Percentiles rank a stretch among this genome's conserved stretches.
These are phyloP conservation scores for Lerista edwardsae DNA, from an alignment of 2,797 vertebrate species.

Conservation along the genomic window DNA sequence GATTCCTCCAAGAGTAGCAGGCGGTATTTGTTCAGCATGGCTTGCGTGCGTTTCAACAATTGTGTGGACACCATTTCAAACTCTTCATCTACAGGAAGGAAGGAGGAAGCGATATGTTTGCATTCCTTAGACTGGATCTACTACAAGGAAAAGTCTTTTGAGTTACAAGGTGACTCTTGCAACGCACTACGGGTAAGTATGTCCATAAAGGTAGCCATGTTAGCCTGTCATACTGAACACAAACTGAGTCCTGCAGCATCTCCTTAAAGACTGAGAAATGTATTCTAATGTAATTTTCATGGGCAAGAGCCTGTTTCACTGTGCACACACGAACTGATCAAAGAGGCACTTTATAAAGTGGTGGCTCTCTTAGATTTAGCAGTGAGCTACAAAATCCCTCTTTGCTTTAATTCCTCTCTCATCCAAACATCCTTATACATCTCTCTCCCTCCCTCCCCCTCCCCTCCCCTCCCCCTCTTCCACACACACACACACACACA, in stretches of 20 bases:
- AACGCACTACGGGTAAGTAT: background rate
- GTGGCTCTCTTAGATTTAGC: too few species aligned
- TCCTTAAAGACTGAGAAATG: background rate
- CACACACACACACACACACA: too few species aligned
- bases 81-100: slow-evolving; percentile 88
- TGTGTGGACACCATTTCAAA: slow-evolving; percentile 92
- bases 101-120: background rate
- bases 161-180: background rate
- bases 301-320: background rate
- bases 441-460: too few species aligned
- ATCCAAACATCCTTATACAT: too few species aligned
- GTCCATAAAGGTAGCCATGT: background rate
- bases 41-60: slow-evolving; percentile 90
- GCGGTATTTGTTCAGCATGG: slow-evolving; percentile 96
- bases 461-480: too few species aligned
- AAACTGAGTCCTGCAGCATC: background rate
- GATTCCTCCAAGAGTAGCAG: slow-evolving; percentile 92
- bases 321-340: too few species aligned
- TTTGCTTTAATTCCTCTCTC: too few species aligned
- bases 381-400: too few species aligned
- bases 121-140: background rate
- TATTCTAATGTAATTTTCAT: background rate
- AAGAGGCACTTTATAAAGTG: too few species aligned
- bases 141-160: background rate
- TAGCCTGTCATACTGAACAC: background rate